These are phyloP conservation scores for Thaleichthys pacificus DNA, from an alignment of 2,797 vertebrate species.

Conservation along the genomic window DNA sequence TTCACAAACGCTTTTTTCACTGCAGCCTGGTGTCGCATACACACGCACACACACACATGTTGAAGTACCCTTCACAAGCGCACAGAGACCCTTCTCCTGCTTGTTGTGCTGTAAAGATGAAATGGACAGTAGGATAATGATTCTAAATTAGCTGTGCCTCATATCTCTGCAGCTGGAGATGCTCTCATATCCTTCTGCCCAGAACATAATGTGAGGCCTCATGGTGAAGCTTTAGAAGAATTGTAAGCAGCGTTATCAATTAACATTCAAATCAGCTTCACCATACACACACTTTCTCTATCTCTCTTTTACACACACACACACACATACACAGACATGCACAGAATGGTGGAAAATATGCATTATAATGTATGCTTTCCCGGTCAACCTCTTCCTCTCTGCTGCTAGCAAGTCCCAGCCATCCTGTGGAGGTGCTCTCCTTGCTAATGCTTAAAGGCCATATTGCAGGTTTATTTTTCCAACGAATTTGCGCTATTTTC, in stretches of 20 bases:
- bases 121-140: conserved; percentile 26
- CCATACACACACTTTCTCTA: conserved; percentile 7
- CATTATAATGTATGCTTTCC: too few relatives aligned
- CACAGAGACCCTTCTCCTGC: neutral
- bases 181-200: conserved; percentile 16
- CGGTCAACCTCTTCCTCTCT: too few relatives aligned
- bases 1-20: too few relatives aligned
- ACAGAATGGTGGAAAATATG: neutral
- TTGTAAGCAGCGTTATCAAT: conserved; percentile 38
- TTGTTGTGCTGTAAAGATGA: conserved; percentile 7
- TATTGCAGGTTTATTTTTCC: too few relatives aligned
- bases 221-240: conserved; percentile 34
- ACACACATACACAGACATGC: conserved; percentile 10
- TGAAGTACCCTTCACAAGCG: too few relatives aligned
- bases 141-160: conserved; percentile 29
- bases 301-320: neutral
- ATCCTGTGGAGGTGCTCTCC: neutral
- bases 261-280: conserved; percentile 32
- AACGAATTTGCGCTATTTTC: too few relatives aligned
- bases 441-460: neutral
- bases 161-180: conserved; percentile 27
- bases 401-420: neutral
- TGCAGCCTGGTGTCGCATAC: neutral
- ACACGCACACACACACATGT: conserved; percentile 6
- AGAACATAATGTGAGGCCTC: conserved; percentile 9